Conservation (phyloP, 1,140 invertebrate genomes). For the Drosophila saltans region DNA sequence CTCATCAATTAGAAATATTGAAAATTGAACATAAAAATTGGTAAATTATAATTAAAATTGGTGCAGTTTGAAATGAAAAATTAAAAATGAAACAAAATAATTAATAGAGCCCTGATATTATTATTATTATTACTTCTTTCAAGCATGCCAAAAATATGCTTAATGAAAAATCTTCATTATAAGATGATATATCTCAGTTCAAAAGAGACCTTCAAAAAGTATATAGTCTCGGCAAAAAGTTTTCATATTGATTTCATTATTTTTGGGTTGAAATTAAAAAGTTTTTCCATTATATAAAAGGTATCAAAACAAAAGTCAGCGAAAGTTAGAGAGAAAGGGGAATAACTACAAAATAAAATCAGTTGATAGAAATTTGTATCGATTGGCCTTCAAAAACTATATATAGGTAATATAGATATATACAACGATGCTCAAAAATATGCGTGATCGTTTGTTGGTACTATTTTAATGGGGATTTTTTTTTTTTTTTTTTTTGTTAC, state of each 20-base stretch:
- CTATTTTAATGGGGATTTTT: slow-evolving; percentile 1
- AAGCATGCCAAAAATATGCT: slow-evolving; percentile 61
- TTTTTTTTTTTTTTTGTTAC: not conserved
- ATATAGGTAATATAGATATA: not conserved
- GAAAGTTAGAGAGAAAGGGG: not conserved
- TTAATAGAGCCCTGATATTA: slow-evolving; percentile 32
- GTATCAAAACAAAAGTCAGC: slow-evolving; percentile 51
- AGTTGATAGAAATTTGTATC: slow-evolving; percentile 12
- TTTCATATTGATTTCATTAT: slow-evolving; percentile 21
- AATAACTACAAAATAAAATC: slow-evolving; percentile 25
- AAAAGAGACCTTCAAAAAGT: slow-evolving; percentile 74
- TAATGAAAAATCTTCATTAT: slow-evolving; percentile 40
- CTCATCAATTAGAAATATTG: slow-evolving; percentile 15
- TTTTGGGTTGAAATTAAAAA: slow-evolving; percentile 17
- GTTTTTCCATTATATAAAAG: slow-evolving; percentile 28
- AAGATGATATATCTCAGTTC: slow-evolving; percentile 21
- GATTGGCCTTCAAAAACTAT: slow-evolving; percentile 51
- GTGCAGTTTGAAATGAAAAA: slow-evolving; percentile 69
- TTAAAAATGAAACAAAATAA: slow-evolving; percentile 35
- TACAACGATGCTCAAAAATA: slow-evolving; percentile 82
- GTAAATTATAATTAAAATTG: slow-evolving; percentile 38
- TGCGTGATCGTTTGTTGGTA: slow-evolving; percentile 63
- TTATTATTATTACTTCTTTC: not conserved
- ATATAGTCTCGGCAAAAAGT: slow-evolving; percentile 76
- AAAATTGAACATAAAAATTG: slow-evolving; percentile 17